Percentiles rank a stretch among this genome's conserved stretches.
phyloP scores from a whole-genome alignment of 1,140 invertebrate genomes.

The Microplitis mediator region DNA sequence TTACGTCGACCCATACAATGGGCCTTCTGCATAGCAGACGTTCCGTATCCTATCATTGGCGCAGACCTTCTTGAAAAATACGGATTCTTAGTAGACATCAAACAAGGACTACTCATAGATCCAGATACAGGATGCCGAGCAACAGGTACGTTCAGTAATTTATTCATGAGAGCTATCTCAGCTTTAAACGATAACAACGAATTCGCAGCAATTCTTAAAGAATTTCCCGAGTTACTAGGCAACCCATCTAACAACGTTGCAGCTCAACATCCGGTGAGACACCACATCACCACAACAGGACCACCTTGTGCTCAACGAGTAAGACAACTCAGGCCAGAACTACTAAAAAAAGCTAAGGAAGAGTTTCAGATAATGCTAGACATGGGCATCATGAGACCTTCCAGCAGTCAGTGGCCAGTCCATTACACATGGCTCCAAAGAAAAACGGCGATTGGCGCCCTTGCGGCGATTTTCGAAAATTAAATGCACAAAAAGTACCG shows the following conservation, averaged over 20 bases:
- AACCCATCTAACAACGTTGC: neutral
- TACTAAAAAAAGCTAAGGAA: slow-evolving; percentile 29
- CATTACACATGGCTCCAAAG: slow-evolving; percentile 56
- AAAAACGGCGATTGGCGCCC: slow-evolving; percentile 45
- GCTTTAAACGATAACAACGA: neutral
- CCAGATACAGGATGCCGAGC: neutral
- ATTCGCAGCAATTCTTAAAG: neutral
- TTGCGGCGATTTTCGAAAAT: slow-evolving; percentile 50
- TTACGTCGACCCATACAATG: slow-evolving; percentile 24
- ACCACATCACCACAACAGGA: neutral
- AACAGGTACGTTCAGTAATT: neutral
- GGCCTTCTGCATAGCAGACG: slow-evolving; percentile 27
- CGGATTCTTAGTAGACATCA: slow-evolving; percentile 21
- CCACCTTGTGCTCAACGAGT: neutral
- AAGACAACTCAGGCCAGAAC: slow-evolving; percentile 34
- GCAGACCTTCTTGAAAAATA: slow-evolving; percentile 30
- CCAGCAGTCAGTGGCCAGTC: slow-evolving; percentile 50
- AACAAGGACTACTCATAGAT: neutral
- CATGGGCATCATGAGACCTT: slow-evolving; percentile 40
- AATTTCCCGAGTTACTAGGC: slow-evolving; percentile 1
- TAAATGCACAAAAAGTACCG: slow-evolving; percentile 49
- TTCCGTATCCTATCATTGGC: slow-evolving; percentile 26
- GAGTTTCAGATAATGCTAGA: slow-evolving; percentile 41
- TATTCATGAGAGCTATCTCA: neutral
- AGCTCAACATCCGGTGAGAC: neutral